These are phyloP conservation scores for Diarsia brunnea DNA, from an alignment of 2,888 invertebrate genomes.

Conservation along the genomic window DNA sequence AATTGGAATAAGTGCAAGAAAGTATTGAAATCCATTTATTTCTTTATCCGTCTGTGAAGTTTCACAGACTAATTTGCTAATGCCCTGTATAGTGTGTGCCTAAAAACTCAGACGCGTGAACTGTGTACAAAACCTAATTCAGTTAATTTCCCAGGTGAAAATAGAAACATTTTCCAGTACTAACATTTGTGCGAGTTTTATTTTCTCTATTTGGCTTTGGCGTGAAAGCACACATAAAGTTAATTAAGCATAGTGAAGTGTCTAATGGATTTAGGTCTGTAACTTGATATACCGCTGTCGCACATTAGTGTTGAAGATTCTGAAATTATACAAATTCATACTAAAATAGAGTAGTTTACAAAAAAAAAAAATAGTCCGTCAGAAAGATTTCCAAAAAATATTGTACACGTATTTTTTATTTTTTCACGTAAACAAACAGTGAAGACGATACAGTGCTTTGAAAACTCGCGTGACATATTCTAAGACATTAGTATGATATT, in stretches of 20 bases:
- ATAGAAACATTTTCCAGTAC: slow-evolving; percentile 13
- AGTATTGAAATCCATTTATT: background rate
- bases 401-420: no score
- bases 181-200: background rate
- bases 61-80: background rate
- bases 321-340: background rate
- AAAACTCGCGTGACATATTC: no score
- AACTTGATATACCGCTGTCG: background rate
- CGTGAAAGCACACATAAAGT: slow-evolving; percentile 1
- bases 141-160: slow-evolving; percentile 5
- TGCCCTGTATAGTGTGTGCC: background rate
- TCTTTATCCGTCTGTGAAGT: background rate
- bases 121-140: background rate
- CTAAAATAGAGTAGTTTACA: no score
- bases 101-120: background rate
- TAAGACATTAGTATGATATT: no score
- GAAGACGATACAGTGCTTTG: no score
- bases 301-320: background rate
- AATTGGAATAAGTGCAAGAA: background rate
- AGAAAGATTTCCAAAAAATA: no score
- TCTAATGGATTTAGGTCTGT: background rate
- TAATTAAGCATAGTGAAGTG: slow-evolving; percentile 29
- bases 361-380: no score
- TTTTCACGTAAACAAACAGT: no score
- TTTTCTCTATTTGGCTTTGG: slow-evolving; percentile 3